These are phyloP conservation scores for Phaethornis superciliosus DNA, from an alignment of 2,113 vertebrate species.

Conservation along the genomic window DNA sequence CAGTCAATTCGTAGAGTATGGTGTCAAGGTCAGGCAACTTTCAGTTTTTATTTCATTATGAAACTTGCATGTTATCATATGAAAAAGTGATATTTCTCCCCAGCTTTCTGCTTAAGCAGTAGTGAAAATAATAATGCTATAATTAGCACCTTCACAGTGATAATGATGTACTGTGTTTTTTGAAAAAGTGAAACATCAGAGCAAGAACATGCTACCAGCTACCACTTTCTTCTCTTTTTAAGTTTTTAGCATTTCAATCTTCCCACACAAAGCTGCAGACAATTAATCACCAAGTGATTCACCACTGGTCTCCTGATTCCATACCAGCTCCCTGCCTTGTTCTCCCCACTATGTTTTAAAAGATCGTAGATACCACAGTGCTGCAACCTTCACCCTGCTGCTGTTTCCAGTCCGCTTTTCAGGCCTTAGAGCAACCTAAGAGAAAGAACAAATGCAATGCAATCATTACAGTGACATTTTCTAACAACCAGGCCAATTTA, in stretches of 20 bases:
- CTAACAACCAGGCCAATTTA: background rate
- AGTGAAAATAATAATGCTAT: background rate
- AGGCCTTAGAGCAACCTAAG: background rate
- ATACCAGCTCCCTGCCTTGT: background rate
- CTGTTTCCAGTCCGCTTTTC: background rate
- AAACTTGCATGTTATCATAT: background rate
- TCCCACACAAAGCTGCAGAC: slow-evolving; percentile 43
- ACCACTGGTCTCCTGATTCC: background rate
- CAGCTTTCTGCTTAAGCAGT: background rate
- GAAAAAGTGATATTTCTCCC: background rate
- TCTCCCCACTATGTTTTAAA: background rate
- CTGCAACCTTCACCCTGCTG: background rate
- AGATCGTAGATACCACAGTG: slow-evolving; percentile 4
- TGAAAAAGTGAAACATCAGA: background rate
- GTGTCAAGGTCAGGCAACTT: background rate
- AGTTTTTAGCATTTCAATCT: background rate
- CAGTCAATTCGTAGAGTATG: background rate
- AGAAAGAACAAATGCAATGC: background rate
- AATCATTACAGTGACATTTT: background rate
- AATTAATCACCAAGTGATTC: background rate
- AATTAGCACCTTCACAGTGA: background rate
- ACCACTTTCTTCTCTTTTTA: background rate
- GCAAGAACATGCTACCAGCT: background rate
- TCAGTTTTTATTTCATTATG: background rate
- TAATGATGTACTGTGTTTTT: background rate